These are phyloP conservation scores for Sorex maritimensis DNA, from an alignment of 2,797 vertebrate genomes.

Conservation along the genomic window DNA sequence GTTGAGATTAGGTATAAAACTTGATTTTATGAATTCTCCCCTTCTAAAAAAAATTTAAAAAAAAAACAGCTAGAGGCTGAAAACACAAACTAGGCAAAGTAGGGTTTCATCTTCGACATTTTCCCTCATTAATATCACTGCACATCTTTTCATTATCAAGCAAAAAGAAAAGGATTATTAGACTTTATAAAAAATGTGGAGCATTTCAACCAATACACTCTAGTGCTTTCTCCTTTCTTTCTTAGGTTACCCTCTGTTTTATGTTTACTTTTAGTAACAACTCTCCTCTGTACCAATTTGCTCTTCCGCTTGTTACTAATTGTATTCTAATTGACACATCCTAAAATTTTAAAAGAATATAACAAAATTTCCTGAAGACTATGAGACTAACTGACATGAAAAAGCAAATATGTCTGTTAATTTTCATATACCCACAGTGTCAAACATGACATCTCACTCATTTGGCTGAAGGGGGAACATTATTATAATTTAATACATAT, in stretches of 20 bases:
- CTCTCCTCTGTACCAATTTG: background rate
- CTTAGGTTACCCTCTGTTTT: background rate
- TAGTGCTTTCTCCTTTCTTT: slow-evolving; percentile 51
- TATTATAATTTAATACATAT: background rate
- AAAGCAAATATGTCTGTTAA: background rate
- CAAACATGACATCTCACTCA: slow-evolving; percentile 28
- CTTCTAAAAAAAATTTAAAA: too few species aligned
- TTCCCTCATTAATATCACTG: slow-evolving; percentile 35
- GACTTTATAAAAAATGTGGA: slow-evolving; percentile 14
- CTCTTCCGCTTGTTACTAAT: background rate
- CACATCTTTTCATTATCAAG: background rate
- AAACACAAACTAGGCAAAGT: background rate
- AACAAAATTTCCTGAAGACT: slow-evolving; percentile 18
- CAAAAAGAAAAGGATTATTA: background rate
- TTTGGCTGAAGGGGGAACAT: background rate
- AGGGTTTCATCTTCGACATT: background rate
- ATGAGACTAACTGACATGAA: background rate
- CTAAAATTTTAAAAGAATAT: background rate
- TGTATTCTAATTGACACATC: background rate
- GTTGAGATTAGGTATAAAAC: background rate
- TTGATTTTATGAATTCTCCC: background rate
- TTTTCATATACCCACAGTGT: background rate
- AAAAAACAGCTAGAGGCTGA: background rate
- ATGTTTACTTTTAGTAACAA: slow-evolving; percentile 20
- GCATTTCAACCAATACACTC: background rate